These are phyloP conservation scores for Kryptopterus vitreolus DNA, from an alignment of 2,797 vertebrate species.

Conservation along the genomic window DNA sequence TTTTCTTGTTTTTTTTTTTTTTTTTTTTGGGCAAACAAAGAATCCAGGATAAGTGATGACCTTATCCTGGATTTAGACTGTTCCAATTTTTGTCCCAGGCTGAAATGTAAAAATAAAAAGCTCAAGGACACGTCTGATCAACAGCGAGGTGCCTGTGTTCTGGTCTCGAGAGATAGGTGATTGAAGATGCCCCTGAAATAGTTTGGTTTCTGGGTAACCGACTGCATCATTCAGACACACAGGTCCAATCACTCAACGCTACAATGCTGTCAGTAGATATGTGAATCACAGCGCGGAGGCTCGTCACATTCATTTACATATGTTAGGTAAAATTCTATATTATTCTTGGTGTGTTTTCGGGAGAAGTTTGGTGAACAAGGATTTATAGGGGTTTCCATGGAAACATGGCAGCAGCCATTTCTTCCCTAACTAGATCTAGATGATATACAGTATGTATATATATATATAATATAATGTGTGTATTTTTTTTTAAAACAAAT, in stretches of 20 bases:
- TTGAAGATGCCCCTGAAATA: constrained; percentile 65
- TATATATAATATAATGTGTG: too few species aligned
- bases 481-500: neutral
- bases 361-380: constrained; percentile 58
- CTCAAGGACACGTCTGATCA: constrained; percentile 64
- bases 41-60: constrained; percentile 42
- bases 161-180: constrained; percentile 59
- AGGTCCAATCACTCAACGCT: constrained; percentile 7
- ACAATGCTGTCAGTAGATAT: constrained; percentile 34
- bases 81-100: constrained; percentile 62
- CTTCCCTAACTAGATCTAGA: constrained; percentile 58
- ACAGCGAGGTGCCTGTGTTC: constrained; percentile 52
- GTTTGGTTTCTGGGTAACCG: constrained; percentile 52
- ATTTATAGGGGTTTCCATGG: constrained; percentile 74
- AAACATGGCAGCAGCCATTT: constrained; percentile 70
- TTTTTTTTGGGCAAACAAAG: neutral
- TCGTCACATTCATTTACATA: constrained; percentile 54
- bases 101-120: constrained; percentile 65
- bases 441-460: too few species aligned
- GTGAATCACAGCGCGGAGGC: constrained; percentile 38
- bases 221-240: constrained; percentile 24
- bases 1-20: constrained; percentile 3
- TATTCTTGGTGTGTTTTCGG: constrained; percentile 6
- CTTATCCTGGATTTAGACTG: constrained; percentile 52
- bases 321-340: constrained; percentile 50